Percentiles rank a stretch among this genome's conserved stretches.
Conservation (phyloP, 2,797 vertebrate genomes). For the Aldrovandia affinis region DNA sequence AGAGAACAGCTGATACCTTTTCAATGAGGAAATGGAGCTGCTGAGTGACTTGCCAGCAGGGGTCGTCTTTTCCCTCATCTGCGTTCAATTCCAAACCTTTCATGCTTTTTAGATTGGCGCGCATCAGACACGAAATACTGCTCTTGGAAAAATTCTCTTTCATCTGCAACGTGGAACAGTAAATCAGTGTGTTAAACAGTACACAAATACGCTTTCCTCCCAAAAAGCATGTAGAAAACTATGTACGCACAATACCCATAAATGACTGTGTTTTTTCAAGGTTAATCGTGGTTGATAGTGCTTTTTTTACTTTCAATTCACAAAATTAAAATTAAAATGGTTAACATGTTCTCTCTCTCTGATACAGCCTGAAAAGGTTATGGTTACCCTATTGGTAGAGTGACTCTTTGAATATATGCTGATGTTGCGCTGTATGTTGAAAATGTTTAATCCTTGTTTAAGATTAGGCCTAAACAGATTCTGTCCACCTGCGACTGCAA, state of each 20-base stretch:
- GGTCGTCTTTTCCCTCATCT: conserved; percentile 67
- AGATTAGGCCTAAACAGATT: background rate
- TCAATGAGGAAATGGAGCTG: conserved; percentile 85
- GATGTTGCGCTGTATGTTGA: background rate
- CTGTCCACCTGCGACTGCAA: background rate
- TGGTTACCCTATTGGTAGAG: background rate
- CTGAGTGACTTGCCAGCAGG: conserved; percentile 87
- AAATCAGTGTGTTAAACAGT: background rate
- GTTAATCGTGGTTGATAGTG: background rate
- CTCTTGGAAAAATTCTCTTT: conserved; percentile 84
- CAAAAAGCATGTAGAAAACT: background rate
- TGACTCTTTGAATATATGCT: background rate
- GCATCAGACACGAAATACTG: conserved; percentile 81
- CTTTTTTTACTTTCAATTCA: too few relatives aligned
- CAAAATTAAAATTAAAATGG: too few relatives aligned
- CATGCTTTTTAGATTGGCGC: conserved; percentile 65
- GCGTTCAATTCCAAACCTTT: conserved; percentile 63
- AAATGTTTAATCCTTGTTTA: background rate
- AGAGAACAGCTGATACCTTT: conserved; percentile 76
- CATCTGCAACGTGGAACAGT: conserved; percentile 69
- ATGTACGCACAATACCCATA: background rate
- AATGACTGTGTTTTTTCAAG: background rate
- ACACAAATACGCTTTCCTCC: background rate
- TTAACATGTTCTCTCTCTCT: too few relatives aligned
- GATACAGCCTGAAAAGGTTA: too few relatives aligned